Percentiles rank a stretch among this genome's conserved stretches.
phyloP scores from a whole-genome alignment of 2,888 invertebrate species.

The Mesorhabditis sp. region DNA sequence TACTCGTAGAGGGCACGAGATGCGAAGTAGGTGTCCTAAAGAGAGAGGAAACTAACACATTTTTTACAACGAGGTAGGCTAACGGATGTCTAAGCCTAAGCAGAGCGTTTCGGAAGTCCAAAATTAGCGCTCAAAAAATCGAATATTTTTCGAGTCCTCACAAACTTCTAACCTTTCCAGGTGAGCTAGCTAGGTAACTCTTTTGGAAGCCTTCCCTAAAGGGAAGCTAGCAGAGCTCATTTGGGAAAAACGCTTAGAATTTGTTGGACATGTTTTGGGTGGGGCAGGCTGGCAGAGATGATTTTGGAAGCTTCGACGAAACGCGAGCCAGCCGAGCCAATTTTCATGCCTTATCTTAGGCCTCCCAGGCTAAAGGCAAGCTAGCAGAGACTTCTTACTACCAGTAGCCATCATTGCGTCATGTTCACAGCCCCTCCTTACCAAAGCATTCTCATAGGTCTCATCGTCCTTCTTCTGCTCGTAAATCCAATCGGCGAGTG shows the following conservation, averaged over 20 bases:
- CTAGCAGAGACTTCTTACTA: neutral
- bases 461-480: constrained; percentile 45
- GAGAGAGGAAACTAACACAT: neutral
- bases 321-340: neutral
- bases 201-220: too few species aligned
- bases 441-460: constrained; percentile 43
- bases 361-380: too few species aligned
- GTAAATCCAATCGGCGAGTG: constrained; percentile 51
- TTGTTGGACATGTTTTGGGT: neutral
- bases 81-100: neutral
- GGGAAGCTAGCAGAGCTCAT: too few species aligned
- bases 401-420: neutral
- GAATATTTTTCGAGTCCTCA: too few species aligned
- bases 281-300: neutral
- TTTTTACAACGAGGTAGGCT: neutral
- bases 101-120: neutral
- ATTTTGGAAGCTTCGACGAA: neutral
- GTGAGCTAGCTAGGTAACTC: too few species aligned
- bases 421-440: constrained; percentile 12
- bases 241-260: too few species aligned
- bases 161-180: neutral
- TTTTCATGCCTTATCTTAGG: too few species aligned
- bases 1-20: constrained; percentile 45
- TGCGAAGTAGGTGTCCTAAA: constrained; percentile 50
- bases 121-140: neutral